Evolutionary conservation across 1,140 invertebrate species (phyloP), one percentile per base, ranked within the genome.

Genomic region (Sitodiplosis mosellana): DNA sequence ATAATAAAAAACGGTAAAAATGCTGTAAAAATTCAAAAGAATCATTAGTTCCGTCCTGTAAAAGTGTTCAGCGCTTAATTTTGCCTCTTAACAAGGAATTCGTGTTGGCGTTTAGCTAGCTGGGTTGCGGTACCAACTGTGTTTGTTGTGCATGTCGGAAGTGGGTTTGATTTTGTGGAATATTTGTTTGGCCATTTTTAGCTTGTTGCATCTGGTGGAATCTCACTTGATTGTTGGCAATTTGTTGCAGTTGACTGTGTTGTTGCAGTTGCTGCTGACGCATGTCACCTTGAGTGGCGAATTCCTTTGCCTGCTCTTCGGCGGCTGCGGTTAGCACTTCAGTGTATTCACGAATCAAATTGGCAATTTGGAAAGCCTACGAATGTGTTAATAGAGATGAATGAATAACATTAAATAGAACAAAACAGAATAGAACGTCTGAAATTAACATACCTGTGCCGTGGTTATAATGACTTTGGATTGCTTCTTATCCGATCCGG

Each of bases 341-440:
- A 54, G 81, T 83, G 61, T 95, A 94, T 63, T 94, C 89, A 57
- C 84, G 81, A 50, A 95, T 91, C 46, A 94, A 72, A 50, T 89
- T 90, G 37, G 87, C 84, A 59, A 95, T 92, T 68, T 93, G 89
- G 66, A 87, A 87, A 49, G 88, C 88, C 83, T 90, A 67, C 6
- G 70, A 67, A 54, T 19, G 50, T 34, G 34, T 44, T 48, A 19
- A 49, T 22, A 21, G 10, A 19, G 19, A 11, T 40, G 21, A 33
- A 33, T 27, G 27, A 43, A 44, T 20, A 46, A 40, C 7, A 17
- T 7, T 12, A 46, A 10, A 45, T 17, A 10, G 22, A 43, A 47
- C 15, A 41, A 18, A 22, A 21, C 33, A 48, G 18, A 49, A 43
- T 7, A 47, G 33, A 41, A 14, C 15, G 42, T 33, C 36, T 46